Conservation (phyloP, 2,797 vertebrate species). For the Lepus oiostolus region DNA sequence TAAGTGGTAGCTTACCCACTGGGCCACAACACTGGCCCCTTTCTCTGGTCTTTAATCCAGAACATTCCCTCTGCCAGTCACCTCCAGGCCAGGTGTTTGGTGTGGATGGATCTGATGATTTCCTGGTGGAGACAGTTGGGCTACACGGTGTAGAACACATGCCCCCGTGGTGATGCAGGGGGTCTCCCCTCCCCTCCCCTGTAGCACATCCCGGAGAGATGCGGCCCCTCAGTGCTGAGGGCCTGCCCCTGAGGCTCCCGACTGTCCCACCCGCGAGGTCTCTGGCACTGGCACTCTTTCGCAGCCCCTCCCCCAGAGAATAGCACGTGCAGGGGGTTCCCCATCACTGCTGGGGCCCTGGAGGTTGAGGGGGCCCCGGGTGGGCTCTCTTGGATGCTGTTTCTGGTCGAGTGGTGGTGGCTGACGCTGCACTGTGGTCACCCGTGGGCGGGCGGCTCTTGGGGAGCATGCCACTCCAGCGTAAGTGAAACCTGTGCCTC, state of each 20-base stretch:
- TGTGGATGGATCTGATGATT: not conserved
- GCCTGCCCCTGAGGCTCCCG: not conserved
- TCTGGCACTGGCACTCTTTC: not conserved
- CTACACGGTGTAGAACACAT: too few relatives aligned
- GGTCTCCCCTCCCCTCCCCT: too few relatives aligned
- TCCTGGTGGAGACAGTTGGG: not conserved
- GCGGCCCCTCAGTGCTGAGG: not conserved
- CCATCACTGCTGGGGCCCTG: not conserved
- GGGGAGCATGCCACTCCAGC: not conserved
- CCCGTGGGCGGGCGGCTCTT: too few relatives aligned
- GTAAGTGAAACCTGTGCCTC: not conserved
- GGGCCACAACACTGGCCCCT: not conserved
- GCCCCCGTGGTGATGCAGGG: too few relatives aligned
- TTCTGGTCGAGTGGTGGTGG: not conserved
- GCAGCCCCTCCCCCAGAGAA: too few relatives aligned
- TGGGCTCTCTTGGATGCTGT: too few relatives aligned
- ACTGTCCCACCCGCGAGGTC: not conserved
- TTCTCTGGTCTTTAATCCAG: not conserved
- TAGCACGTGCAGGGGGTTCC: not conserved
- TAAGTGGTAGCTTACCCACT: too few relatives aligned
- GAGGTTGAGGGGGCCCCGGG: too few relatives aligned
- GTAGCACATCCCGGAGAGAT: not conserved
- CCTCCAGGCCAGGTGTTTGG: not conserved
- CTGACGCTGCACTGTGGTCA: not conserved
- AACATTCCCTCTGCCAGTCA: not conserved